Percentiles rank a stretch among this genome's conserved stretches.
These are phyloP conservation scores for Telenomus remus DNA, from an alignment of 1,140 invertebrate genomes.

Conservation along the genomic window DNA sequence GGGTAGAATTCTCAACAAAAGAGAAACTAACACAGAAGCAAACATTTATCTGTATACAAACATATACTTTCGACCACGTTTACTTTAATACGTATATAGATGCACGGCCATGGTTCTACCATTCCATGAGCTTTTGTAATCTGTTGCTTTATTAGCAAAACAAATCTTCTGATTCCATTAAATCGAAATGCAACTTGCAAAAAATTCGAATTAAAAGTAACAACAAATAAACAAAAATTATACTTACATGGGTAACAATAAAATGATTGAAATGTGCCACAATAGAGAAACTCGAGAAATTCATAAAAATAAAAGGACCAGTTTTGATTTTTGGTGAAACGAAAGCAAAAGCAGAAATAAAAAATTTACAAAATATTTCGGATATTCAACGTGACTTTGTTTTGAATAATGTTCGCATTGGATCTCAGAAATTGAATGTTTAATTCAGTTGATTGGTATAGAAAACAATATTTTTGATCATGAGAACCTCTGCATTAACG, in stretches of 20 bases:
- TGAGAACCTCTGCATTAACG: constrained; percentile 51
- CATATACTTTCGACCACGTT: constrained; percentile 6
- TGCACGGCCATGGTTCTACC: constrained; percentile 52
- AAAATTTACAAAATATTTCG: no score
- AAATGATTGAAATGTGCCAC: no score
- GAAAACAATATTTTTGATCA: background rate
- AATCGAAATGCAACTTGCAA: constrained; percentile 36
- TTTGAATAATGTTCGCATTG: no score
- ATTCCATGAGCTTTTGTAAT: constrained; percentile 33
- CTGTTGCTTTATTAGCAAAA: constrained; percentile 40
- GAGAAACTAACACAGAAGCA: constrained; percentile 20
- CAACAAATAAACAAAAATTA: no score
- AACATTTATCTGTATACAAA: constrained; percentile 7
- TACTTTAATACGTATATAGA: constrained; percentile 44
- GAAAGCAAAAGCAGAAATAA: no score
- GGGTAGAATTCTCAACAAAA: constrained; percentile 51
- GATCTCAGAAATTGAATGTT: no score
- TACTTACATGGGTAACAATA: no score
- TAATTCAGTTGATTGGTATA: constrained; percentile 9
- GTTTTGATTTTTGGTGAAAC: no score
- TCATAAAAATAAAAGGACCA: no score
- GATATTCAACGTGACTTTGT: no score
- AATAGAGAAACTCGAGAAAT: no score
- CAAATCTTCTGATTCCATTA: constrained; percentile 37
- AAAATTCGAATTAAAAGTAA: constrained; percentile 16